Evolutionary conservation across 2,797 vertebrate species (phyloP), one percentile per base, ranked within the genome.

Genomic region (Kryptopterus vitreolus): DNA sequence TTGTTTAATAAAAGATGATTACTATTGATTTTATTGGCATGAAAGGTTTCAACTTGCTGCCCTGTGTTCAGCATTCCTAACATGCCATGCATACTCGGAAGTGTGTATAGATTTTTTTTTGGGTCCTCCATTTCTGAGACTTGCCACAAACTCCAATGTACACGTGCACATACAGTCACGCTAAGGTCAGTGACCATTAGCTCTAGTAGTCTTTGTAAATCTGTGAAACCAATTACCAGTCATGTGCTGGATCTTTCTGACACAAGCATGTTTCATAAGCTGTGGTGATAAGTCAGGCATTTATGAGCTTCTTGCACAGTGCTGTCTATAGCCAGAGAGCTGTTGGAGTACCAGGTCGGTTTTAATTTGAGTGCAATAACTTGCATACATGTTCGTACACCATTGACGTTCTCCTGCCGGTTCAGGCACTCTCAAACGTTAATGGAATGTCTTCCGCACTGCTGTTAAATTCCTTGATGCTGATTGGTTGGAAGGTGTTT

Each of bases 61-160:
- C 4, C 11, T 55, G 61, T 80, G 76, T 76, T 62, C 65, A 72
- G 71, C 81, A 82, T 85, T 38, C 79, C 55, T 66, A 50, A 62
- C 75, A 86, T 86, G 18, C 81, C 81, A 46, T 46, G 46, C 73
- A 79, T 81, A 78, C 55, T 35, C 68, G 63, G 80, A 53, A 31
- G 43, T 2, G 20, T 31, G 58, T 53, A n/a, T 59, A 65, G 20
- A 22, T 50, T n/a, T n/a, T n/a, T n/a, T n/a, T n/a, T n/a, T n/a
- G n/a, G n/a, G n/a, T n/a, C n/a, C n/a, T n/a, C n/a, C n/a, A n/a
- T n/a, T n/a, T n/a, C n/a, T n/a, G n/a, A n/a, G n/a, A n/a, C 33
- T 0, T 61, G 33, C 33, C 11, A 26, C 20, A 55, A 43, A 22
- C 24, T 57, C 26, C 46, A 35, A 3, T 48, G 5, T 22, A 33